A percentile compares a stretch with the other conserved stretches of the same genome.
These are phyloP conservation scores for Acrobeloides nanus DNA, from an alignment of 2,888 invertebrate genomes.

Conservation along the genomic window DNA sequence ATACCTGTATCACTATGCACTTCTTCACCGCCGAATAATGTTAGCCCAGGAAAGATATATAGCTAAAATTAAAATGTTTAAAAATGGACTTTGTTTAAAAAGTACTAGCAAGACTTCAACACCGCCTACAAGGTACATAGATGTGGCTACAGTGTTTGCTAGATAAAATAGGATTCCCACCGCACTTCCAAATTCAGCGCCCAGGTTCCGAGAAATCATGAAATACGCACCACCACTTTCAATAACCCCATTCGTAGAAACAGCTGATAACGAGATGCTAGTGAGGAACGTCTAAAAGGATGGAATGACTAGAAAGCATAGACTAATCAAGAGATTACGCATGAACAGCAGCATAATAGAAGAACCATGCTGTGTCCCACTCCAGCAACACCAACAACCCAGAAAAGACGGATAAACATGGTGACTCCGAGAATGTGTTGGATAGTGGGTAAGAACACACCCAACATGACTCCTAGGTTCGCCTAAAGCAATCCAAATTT, in stretches of 20 bases:
- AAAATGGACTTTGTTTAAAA: neutral
- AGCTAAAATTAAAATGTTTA: conserved; percentile 26
- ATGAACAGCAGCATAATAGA: conserved; percentile 67
- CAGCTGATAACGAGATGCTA: conserved; percentile 95
- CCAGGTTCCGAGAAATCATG: conserved; percentile 87
- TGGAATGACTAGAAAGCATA: neutral
- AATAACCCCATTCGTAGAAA: conserved; percentile 97
- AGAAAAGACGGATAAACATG: conserved; percentile 94
- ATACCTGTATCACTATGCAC: conserved; percentile 39
- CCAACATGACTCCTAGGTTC: conserved; percentile 93
- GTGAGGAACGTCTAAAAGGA: conserved; percentile 57
- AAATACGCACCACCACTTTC: conserved; percentile 93
- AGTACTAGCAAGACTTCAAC: conserved; percentile 52
- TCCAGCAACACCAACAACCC: conserved; percentile 66
- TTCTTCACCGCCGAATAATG: conserved; percentile 47
- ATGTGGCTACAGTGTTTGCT: conserved; percentile 92
- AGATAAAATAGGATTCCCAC: conserved; percentile 97
- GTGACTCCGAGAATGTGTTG: conserved; percentile 99
- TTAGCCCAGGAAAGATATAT: conserved; percentile 44
- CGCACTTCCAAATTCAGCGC: conserved; percentile 97
- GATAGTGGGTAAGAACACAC: conserved; percentile 94
- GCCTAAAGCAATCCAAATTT: conserved; percentile 59
- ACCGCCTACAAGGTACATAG: conserved; percentile 92
- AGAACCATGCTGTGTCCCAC: conserved; percentile 69
- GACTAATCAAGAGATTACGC: conserved; percentile 50